Conservation (phyloP, 2,113 vertebrate genomes). For the Carettochelys insculpta region DNA sequence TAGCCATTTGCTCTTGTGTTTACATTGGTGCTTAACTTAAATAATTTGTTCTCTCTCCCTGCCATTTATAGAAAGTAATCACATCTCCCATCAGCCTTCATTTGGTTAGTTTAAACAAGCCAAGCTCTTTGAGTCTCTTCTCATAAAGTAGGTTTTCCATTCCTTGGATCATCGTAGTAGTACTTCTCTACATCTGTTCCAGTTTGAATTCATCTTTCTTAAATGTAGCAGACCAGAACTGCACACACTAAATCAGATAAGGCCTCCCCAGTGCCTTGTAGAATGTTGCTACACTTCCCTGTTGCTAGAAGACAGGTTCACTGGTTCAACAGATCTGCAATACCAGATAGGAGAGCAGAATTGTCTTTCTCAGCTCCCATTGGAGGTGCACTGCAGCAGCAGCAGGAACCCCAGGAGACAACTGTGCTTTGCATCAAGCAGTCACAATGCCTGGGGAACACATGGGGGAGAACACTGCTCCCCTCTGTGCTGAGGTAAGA, state of each 20-base stretch:
- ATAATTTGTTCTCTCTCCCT: neutral
- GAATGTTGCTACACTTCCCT: neutral
- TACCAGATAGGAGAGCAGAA: neutral
- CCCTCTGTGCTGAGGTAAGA: neutral
- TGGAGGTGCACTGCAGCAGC: neutral
- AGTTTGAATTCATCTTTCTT: neutral
- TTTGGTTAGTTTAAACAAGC: neutral
- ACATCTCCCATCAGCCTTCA: neutral
- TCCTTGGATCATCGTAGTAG: neutral
- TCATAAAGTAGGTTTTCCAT: neutral
- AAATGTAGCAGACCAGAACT: neutral
- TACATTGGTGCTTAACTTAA: neutral
- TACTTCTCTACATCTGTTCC: neutral
- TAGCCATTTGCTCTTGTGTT: neutral
- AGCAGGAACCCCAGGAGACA: no score
- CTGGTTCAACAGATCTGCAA: fast-evolving
- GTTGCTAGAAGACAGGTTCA: neutral
- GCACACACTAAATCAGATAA: neutral
- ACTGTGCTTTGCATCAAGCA: no score
- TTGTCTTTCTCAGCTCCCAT: neutral
- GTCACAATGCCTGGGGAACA: neutral
- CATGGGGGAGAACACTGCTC: neutral
- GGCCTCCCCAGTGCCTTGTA: neutral
- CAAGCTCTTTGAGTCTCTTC: neutral
- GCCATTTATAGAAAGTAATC: neutral